Evolutionary conservation across 2,113 vertebrate genomes (phyloP).

Genomic region (Chloebia gouldiae): DNA sequence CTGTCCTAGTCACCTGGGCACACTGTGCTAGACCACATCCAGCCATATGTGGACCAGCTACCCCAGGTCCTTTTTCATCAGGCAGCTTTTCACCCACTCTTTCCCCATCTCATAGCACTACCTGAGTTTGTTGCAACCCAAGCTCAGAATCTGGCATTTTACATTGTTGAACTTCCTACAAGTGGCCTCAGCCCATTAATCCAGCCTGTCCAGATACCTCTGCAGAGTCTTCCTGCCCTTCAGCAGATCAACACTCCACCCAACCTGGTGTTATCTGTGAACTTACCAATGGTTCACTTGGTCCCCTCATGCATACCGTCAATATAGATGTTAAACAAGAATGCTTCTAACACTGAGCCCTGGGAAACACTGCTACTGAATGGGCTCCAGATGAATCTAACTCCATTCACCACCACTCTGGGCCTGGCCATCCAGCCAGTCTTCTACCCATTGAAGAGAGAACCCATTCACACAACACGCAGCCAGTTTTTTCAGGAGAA

Average conservation of each 20-base stretch:
- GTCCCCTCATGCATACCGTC: not conserved
- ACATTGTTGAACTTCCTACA: no score
- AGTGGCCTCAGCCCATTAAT: not conserved
- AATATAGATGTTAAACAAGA: not conserved
- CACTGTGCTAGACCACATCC: not conserved
- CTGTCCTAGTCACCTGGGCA: not conserved
- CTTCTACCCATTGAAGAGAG: not conserved
- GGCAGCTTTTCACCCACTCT: not conserved
- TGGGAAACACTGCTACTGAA: not conserved
- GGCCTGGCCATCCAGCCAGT: no score
- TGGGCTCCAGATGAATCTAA: not conserved
- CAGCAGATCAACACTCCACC: not conserved
- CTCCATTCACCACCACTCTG: not conserved
- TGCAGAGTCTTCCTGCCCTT: not conserved
- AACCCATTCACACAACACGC: not conserved
- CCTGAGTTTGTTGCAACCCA: not conserved
- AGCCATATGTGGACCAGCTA: not conserved
- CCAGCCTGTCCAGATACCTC: not conserved
- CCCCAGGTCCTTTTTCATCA: fast-evolving
- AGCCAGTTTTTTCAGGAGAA: not conserved
- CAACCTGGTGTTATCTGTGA: not conserved
- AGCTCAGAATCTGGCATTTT: fast-evolving
- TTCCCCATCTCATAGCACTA: not conserved
- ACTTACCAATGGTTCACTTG: not conserved
- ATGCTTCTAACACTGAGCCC: not conserved